Base-by-base conservation (phyloP, 23 tunicate genomes). In the Ascidia mentula region DNA sequence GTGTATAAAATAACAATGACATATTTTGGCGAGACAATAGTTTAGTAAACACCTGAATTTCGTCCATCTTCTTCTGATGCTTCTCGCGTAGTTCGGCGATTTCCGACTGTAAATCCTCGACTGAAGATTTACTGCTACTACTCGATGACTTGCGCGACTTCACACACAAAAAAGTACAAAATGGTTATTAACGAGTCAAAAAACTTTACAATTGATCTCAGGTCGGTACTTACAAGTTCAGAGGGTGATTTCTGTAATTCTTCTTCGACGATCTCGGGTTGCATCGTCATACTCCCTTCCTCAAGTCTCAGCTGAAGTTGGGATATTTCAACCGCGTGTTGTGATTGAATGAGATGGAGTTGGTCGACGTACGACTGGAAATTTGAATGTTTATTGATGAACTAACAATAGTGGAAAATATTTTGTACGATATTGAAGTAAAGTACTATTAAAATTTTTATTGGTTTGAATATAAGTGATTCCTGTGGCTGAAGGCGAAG, bases 1-100 rank as follows among this genome's bases (percentile, higher is more conserved):
- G 53, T 42, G 53, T n/a, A n/a, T n/a, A n/a, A n/a, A n/a, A n/a
- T n/a, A n/a, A n/a, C n/a, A n/a, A n/a, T n/a, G n/a, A n/a, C n/a
- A n/a, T n/a, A n/a, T n/a, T n/a, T n/a, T n/a, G n/a, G n/a, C n/a
- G n/a, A n/a, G n/a, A n/a, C n/a, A n/a, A n/a, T n/a, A n/a, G n/a
- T n/a, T n/a, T n/a, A n/a, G n/a, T n/a, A 17, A 28, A 8, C 32
- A 85, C 97, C 87, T 86, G 78, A 40, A 91, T 85, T 30, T 91
- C 87, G 31, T 91, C 97, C 86, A 91, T 86, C 53, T 86, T 82
- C 18, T 37, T 39, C 38, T 85, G 85, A 91, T 91, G 90, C 33
- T 81, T 72, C 36, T 74, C 70, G 40, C 76, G 82, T 42, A 90
- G 45, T 9, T 84, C 89, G 13, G 85, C 96, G 18, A 85, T 70